Evolutionary conservation across 64 coral and sea anemone species (phyloP).

Genomic region (Montipora foliosa): DNA sequence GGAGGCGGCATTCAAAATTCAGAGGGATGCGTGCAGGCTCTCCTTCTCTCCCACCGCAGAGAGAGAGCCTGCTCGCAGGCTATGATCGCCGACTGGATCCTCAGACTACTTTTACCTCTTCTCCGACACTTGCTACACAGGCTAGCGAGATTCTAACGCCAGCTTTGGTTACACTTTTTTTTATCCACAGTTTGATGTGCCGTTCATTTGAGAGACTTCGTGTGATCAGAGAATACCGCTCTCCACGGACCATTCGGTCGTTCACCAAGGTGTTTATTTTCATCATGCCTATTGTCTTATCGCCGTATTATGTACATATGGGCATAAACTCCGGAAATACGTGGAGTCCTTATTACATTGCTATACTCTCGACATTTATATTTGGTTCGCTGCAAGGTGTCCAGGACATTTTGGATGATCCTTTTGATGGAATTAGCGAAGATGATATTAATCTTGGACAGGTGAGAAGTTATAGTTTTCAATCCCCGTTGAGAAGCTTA

Average conservation of each 20-base stretch:
- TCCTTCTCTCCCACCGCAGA: too few species aligned
- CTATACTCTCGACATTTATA: conserved; percentile 82
- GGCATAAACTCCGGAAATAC: conserved; percentile 73
- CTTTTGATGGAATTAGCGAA: conserved; percentile 96
- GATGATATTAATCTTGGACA: conserved; percentile 95
- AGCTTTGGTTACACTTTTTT: neutral
- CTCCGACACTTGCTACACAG: too few species aligned
- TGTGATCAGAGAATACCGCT: conserved; percentile 94
- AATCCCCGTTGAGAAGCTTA: neutral
- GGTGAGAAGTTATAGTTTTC: conserved; percentile 31
- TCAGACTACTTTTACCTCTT: too few species aligned
- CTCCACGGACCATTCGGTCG: conserved; percentile 88
- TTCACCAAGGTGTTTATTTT: conserved; percentile 99
- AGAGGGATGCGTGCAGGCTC: too few species aligned
- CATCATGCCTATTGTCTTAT: conserved; percentile 93
- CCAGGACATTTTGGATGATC: conserved; percentile 96
- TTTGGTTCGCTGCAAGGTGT: conserved; percentile 96
- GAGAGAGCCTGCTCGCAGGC: too few species aligned
- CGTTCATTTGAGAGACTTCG: conserved; percentile 94
- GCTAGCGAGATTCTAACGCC: too few species aligned
- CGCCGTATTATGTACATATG: conserved; percentile 94
- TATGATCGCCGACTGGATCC: too few species aligned
- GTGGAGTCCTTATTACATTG: conserved; percentile 94
- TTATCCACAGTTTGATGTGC: conserved; percentile 87
- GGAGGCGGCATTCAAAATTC: too few species aligned